Conservation (phyloP, 1,140 invertebrate genomes). For the Drosophila tristis region DNA sequence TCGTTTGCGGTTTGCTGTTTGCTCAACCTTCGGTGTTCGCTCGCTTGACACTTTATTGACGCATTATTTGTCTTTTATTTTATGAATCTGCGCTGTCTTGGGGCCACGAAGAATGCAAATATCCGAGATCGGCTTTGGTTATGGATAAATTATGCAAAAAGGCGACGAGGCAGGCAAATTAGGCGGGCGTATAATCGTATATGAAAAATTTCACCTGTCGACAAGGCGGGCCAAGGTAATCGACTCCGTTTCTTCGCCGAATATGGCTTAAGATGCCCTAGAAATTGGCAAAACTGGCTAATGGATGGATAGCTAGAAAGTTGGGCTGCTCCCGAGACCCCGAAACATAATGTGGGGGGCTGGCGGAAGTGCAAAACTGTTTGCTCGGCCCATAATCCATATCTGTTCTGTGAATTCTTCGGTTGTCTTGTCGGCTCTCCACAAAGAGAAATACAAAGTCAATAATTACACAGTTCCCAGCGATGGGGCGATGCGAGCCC, state of each 20-base stretch:
- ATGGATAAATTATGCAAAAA: slow-evolving; percentile 70
- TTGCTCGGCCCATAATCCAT: slow-evolving; percentile 11
- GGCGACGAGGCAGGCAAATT: slow-evolving; percentile 51
- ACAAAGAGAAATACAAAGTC: slow-evolving; percentile 57
- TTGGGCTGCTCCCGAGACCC: slow-evolving; percentile 17
- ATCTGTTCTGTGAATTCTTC: slow-evolving; percentile 43
- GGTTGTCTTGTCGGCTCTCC: slow-evolving; percentile 30
- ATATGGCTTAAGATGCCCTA: slow-evolving; percentile 68
- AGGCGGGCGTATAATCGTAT: slow-evolving; percentile 45
- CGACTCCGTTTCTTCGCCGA: slow-evolving; percentile 31
- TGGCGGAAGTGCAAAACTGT: slow-evolving; percentile 55
- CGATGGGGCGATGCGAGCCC: slow-evolving; percentile 16
- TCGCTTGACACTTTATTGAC: slow-evolving; percentile 66
- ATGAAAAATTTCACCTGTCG: slow-evolving; percentile 69
- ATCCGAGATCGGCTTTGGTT: slow-evolving; percentile 38
- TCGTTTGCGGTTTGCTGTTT: slow-evolving; percentile 57
- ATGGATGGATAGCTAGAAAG: slow-evolving; percentile 57
- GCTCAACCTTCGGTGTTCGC: slow-evolving; percentile 55
- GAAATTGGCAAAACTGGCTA: slow-evolving; percentile 49
- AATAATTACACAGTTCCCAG: slow-evolving; percentile 63
- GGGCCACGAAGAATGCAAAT: slow-evolving; percentile 65
- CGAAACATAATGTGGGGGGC: slow-evolving; percentile 38
- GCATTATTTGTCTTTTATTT: slow-evolving; percentile 44
- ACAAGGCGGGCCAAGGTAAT: slow-evolving; percentile 69
- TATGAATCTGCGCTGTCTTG: slow-evolving; percentile 22